Evolutionary conservation across 2,113 vertebrate species (phyloP).

Genomic region (Myrmecobius fasciatus): DNA sequence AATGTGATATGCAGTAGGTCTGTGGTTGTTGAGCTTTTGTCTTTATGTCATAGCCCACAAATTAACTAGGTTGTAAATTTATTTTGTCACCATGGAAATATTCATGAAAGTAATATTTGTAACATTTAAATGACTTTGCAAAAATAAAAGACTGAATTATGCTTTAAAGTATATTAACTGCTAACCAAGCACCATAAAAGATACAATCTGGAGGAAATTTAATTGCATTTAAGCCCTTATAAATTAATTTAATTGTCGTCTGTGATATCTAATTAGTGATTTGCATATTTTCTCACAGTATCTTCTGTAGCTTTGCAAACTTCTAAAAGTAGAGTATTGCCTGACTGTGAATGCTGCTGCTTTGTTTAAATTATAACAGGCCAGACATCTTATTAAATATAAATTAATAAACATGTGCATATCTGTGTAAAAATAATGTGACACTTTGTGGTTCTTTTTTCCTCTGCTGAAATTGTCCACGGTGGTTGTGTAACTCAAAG

Average conservation of each 20-base stretch:
- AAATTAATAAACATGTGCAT: constrained; percentile 36
- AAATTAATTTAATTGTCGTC: constrained; percentile 78
- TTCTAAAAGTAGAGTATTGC: constrained; percentile 46
- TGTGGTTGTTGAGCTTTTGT: constrained; percentile 64
- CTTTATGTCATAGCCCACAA: constrained; percentile 64
- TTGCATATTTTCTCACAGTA: constrained; percentile 60
- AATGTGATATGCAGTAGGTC: constrained; percentile 59
- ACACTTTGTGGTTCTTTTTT: neutral
- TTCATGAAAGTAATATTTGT: constrained; percentile 78
- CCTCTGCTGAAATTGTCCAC: neutral
- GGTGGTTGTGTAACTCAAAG: neutral
- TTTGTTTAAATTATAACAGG: constrained; percentile 53
- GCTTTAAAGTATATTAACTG: constrained; percentile 70
- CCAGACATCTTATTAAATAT: constrained; percentile 56
- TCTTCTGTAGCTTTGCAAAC: constrained; percentile 57
- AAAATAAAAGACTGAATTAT: constrained; percentile 76
- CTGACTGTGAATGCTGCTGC: neutral
- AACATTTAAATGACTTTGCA: constrained; percentile 79
- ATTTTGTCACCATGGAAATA: constrained; percentile 71
- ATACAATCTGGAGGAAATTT: constrained; percentile 75
- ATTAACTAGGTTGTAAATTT: constrained; percentile 69
- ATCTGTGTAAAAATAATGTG: neutral
- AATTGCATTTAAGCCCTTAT: constrained; percentile 79
- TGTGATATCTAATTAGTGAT: constrained; percentile 68
- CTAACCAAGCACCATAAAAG: constrained; percentile 63